Conservation (phyloP, 1,140 invertebrate genomes). For the Dreissena rostriformis region DNA sequence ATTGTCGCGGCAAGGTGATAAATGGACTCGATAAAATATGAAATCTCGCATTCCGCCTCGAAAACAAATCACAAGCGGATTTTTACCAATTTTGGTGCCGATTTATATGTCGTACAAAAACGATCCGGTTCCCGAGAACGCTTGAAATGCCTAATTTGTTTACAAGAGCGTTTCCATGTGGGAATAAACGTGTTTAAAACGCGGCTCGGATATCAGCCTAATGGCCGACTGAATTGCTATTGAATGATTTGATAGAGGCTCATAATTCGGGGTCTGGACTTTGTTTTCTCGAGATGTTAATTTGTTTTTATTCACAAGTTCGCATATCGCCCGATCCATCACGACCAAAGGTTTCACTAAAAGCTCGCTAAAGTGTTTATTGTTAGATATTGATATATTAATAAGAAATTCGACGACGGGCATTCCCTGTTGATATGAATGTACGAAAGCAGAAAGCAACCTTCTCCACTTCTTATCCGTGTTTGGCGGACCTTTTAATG, state of each 20-base stretch:
- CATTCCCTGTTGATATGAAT: background rate
- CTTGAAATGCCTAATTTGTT: conserved; percentile 44
- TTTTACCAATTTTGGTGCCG: conserved; percentile 56
- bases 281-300: conserved; percentile 53
- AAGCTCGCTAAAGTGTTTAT: conserved; percentile 52
- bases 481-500: no score
- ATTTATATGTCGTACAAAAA: conserved; percentile 43
- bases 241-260: conserved; percentile 55
- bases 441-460: no score
- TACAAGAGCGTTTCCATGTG: conserved; percentile 41
- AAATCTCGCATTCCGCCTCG: conserved; percentile 25
- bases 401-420: conserved; percentile 12
- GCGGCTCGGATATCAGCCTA: conserved; percentile 52
- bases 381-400: conserved; percentile 46
- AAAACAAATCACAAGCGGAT: conserved; percentile 51
- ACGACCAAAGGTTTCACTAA: conserved; percentile 16
- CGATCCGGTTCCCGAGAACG: conserved; percentile 34
- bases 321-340: conserved; percentile 54
- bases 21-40: conserved; percentile 55
- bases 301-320: conserved; percentile 61
- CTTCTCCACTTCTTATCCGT: no score
- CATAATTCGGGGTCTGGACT: conserved; percentile 55
- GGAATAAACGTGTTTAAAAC: conserved; percentile 55
- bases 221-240: conserved; percentile 56
- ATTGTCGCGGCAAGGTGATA: conserved; percentile 48